Evolutionary conservation across 2,888 invertebrate species (phyloP).

Genomic region (Cepaea hortensis): DNA sequence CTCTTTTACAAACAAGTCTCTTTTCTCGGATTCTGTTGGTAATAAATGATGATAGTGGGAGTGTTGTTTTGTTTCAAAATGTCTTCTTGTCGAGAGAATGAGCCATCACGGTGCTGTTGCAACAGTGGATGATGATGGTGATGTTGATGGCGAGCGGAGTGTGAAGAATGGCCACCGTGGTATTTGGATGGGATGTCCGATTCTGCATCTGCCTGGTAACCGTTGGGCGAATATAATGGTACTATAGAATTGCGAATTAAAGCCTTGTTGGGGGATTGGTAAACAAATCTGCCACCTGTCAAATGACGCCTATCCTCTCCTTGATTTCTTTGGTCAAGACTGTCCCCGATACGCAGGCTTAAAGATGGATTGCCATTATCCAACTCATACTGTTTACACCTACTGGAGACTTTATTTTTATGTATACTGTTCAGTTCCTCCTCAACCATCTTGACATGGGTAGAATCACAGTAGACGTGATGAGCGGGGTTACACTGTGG

Average conservation of each 20-base stretch:
- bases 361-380: neutral
- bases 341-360: slow-evolving; percentile 14
- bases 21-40: slow-evolving; percentile 41
- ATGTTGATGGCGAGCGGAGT: slow-evolving; percentile 20
- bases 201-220: slow-evolving; percentile 52
- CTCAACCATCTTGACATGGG: neutral
- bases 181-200: slow-evolving; percentile 51
- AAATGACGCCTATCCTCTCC: neutral
- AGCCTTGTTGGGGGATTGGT: neutral
- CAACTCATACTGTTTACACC: neutral
- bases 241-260: neutral
- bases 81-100: slow-evolving; percentile 14
- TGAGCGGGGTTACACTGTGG: neutral
- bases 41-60: slow-evolving; percentile 42
- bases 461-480: neutral
- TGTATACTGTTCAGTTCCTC: neutral
- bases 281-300: neutral
- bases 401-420: neutral
- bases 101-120: slow-evolving; percentile 33
- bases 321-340: neutral
- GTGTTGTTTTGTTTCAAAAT: slow-evolving; percentile 25
- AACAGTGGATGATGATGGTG: neutral
- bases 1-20: slow-evolving; percentile 51
- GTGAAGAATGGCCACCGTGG: slow-evolving; percentile 33
- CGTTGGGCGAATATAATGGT: slow-evolving; percentile 16